A percentile compares a stretch with the other conserved stretches of the same genome.
phyloP scores from a whole-genome alignment of 2,113 vertebrate genomes.

The Chamaetylas fuelleborni region DNA sequence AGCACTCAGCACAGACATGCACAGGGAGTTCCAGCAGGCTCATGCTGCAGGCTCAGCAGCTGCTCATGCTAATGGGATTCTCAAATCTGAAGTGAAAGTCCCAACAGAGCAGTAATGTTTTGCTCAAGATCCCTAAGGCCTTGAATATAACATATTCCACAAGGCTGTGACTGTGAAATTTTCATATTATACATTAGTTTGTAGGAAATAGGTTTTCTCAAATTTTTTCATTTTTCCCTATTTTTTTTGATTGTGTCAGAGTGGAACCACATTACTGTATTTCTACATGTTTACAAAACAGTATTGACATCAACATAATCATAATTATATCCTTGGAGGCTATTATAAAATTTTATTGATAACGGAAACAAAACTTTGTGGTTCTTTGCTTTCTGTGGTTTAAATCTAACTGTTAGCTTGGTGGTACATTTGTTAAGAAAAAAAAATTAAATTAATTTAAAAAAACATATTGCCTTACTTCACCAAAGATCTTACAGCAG shows the following conservation, averaged over 20 bases:
- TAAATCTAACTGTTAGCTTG: background rate
- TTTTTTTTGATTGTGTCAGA: accelerated
- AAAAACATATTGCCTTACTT: background rate
- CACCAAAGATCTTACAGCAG: background rate
- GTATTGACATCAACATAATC: background rate
- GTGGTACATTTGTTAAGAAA: background rate
- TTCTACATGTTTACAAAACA: background rate
- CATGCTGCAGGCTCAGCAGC: background rate
- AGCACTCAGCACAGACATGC: background rate
- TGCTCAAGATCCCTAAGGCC: background rate
- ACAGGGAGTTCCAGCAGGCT: background rate
- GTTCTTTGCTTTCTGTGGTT: background rate
- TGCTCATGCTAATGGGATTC: background rate
- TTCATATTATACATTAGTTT: background rate
- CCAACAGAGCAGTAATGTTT: background rate
- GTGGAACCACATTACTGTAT: background rate
- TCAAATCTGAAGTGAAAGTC: background rate
- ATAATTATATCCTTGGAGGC: background rate
- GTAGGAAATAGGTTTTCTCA: background rate
- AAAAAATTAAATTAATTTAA: background rate
- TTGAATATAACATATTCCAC: background rate
- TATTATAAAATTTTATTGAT: background rate
- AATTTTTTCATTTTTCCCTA: background rate
- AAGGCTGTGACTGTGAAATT: background rate
- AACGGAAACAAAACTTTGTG: background rate